Percentiles rank a stretch among this genome's conserved stretches.
phyloP scores from a whole-genome alignment of 1,140 invertebrate genomes.

The Delia radicum region DNA sequence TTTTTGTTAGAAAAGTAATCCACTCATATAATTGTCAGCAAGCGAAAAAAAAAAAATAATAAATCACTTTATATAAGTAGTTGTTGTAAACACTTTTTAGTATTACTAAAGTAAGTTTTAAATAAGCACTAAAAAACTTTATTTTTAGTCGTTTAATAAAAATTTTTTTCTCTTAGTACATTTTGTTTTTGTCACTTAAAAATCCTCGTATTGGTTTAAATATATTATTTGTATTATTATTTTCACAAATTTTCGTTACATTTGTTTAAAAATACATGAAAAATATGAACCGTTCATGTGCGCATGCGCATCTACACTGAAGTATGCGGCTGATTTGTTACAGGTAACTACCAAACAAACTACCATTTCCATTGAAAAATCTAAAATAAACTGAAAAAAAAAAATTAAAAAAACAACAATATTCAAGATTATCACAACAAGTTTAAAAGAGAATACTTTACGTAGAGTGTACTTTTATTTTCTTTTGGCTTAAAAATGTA shows the following conservation, averaged over 20 bases:
- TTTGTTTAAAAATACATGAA: neutral
- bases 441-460: neutral
- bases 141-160: neutral
- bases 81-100: neutral
- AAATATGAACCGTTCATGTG: slow-evolving; percentile 18
- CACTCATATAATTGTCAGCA: neutral
- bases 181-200: neutral
- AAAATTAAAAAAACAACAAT: neutral
- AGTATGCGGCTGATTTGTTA: slow-evolving; percentile 12
- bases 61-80: neutral
- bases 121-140: neutral
- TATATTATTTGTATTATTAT: neutral
- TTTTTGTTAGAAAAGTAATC: neutral
- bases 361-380: too few species aligned
- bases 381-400: neutral
- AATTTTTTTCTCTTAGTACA: neutral
- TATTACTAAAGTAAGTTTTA: neutral
- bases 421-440: neutral
- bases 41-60: neutral
- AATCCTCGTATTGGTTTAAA: neutral
- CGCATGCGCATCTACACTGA: slow-evolving; percentile 18
- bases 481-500: neutral
- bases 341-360: slow-evolving; percentile 6
- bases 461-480: neutral
- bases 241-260: neutral